Base-by-base conservation (phyloP, 2,888 invertebrate species). In the Chloromyia formosa region DNA sequence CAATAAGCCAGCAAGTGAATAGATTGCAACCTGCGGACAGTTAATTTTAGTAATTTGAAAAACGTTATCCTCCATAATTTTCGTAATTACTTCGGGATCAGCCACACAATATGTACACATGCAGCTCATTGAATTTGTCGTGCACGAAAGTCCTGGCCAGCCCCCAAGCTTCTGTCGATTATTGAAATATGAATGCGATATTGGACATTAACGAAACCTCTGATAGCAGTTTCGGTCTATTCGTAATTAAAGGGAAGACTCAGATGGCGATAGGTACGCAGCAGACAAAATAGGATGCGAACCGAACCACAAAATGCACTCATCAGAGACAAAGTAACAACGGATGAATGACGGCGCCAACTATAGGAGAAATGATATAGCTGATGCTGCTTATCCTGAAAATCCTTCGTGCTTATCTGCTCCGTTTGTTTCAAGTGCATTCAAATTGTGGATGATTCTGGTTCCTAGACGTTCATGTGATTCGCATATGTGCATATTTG, bases 101-200 rank as follows among this genome's bases (percentile, higher is more conserved):
- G n/a, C n/a, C n/a, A n/a, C n/a, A n/a, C n/a, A n/a, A n/a, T n/a
- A n/a, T n/a, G n/a, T n/a, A 42, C 42, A 42, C 42, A 42, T 12
- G 42, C 42, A 42, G 42, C 7, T 54, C 54, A 54, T 54, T 54
- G 54, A 54, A 54, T 54, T 14, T 5, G 16, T 5, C 16, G n/a
- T n/a, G n/a, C 5, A 54, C 16, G 56, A 56, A 56, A 56, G 20
- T 20, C 20, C 56, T 2, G 10, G 16, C 5, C 22, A 18, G 10
- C 16, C 5, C 18, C 62, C 40, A 27, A 20, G 9, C 49, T 12
- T 5, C 49, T 45, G 42, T 66, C 49, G 49, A 40, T 72, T 72
- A 72, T 72, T 72, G 72, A 72, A 72, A 58, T 60, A 72, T 72
- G 60, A 58, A 72, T 72, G 40, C 12, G 35, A 23, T 56, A 42